Percentiles rank a stretch among this genome's conserved stretches.
Evolutionary conservation across 2,797 vertebrate species (phyloP).

Genomic region (Myiotriccus ornatus): DNA sequence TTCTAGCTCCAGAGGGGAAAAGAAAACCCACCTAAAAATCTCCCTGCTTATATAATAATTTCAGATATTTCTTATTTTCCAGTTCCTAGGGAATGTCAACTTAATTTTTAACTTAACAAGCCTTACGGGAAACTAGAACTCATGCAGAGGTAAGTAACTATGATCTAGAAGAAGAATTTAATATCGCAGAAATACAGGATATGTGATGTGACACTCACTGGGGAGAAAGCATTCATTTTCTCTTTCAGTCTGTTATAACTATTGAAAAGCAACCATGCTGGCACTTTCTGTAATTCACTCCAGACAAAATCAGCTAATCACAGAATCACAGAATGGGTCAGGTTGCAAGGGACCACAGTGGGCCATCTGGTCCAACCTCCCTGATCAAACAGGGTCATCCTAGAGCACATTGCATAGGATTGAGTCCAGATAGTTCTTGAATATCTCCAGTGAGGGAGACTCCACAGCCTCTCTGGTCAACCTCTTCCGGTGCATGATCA

Average conservation of each 20-base stretch:
- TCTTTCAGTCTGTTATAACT: background rate
- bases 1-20: background rate
- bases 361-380: background rate
- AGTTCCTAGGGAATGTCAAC: background rate
- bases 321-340: background rate
- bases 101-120: background rate
- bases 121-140: background rate
- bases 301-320: background rate
- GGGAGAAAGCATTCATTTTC: background rate
- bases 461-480: background rate
- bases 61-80: background rate
- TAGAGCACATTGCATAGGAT: background rate
- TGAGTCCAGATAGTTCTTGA: background rate
- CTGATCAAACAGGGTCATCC: background rate
- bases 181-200: background rate
- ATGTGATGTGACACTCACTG: background rate
- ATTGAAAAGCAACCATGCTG: background rate
- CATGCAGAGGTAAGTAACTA: background rate
- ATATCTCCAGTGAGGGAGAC: background rate
- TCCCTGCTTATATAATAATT: background rate
- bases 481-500: background rate
- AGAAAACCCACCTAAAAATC: background rate
- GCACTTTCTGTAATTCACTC: background rate
- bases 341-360: background rate
- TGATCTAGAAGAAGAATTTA: background rate